Conservation (phyloP, 2,888 invertebrate genomes). For the Abscondita cerata region DNA sequence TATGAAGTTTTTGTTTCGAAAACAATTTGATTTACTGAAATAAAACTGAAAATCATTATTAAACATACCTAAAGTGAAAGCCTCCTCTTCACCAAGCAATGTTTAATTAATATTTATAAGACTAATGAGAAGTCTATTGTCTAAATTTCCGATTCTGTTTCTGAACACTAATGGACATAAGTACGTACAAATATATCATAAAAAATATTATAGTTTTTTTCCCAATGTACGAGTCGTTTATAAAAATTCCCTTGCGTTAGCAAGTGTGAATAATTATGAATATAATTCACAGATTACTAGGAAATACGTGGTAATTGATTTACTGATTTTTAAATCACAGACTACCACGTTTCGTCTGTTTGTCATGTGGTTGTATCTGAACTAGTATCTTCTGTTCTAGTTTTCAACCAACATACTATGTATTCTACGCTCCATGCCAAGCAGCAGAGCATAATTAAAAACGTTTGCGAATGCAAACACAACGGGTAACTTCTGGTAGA, state of each 20-base stretch:
- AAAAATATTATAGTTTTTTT: too few species aligned
- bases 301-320: constrained; percentile 5
- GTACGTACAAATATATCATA: too few species aligned
- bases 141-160: too few species aligned
- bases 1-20: too few species aligned
- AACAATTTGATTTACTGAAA: too few species aligned
- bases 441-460: constrained; percentile 72
- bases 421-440: constrained; percentile 75
- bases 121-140: too few species aligned
- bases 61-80: too few species aligned
- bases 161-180: too few species aligned
- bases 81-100: too few species aligned
- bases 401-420: constrained; percentile 54
- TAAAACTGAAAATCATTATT: too few species aligned
- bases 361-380: constrained; percentile 51
- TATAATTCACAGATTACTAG: constrained; percentile 29
- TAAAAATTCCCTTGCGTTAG: neutral
- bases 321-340: neutral
- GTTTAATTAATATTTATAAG: too few species aligned
- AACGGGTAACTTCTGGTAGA: constrained; percentile 70
- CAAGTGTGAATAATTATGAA: neutral
- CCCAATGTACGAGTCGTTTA: too few species aligned
- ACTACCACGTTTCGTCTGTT: constrained; percentile 29
- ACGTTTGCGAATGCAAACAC: constrained; percentile 76
- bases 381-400: constrained; percentile 56